Evolutionary conservation across 2,797 vertebrate genomes (phyloP).

Genomic region (Staurois parvus): DNA sequence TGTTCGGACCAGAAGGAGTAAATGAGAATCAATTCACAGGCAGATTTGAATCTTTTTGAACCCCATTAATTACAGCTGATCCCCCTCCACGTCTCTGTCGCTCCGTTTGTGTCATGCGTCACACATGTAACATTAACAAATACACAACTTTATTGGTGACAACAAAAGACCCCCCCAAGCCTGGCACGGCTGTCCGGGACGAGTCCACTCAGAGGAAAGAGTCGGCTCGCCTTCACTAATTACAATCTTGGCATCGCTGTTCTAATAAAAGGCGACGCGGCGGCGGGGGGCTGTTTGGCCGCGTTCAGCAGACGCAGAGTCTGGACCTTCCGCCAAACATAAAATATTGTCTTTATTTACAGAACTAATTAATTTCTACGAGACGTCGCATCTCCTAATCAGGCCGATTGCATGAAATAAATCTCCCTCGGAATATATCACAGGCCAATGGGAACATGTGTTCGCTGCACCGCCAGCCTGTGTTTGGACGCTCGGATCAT

Average conservation of each 20-base stretch:
- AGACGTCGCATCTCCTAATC: constrained; percentile 62
- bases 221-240: constrained; percentile 67
- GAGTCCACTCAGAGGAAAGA: constrained; percentile 10
- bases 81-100: neutral
- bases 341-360: constrained; percentile 67
- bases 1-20: too few relatives aligned
- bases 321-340: constrained; percentile 66
- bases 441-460: constrained; percentile 8
- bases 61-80: constrained; percentile 25
- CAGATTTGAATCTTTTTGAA: constrained; percentile 10
- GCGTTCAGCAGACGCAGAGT: constrained; percentile 69
- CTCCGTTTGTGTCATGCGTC: neutral
- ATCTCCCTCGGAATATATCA: constrained; percentile 59
- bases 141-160: too few relatives aligned
- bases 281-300: constrained; percentile 61
- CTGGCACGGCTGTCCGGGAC: too few relatives aligned
- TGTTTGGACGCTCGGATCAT: neutral
- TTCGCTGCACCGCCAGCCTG: neutral
- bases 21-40: constrained; percentile 1
- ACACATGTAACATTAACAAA: too few relatives aligned
- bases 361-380: constrained; percentile 65
- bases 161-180: too few relatives aligned
- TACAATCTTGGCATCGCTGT: constrained; percentile 69
- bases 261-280: constrained; percentile 67
- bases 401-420: constrained; percentile 58